Base-by-base conservation (phyloP, 2,797 vertebrate species). In the Momotus momota region DNA sequence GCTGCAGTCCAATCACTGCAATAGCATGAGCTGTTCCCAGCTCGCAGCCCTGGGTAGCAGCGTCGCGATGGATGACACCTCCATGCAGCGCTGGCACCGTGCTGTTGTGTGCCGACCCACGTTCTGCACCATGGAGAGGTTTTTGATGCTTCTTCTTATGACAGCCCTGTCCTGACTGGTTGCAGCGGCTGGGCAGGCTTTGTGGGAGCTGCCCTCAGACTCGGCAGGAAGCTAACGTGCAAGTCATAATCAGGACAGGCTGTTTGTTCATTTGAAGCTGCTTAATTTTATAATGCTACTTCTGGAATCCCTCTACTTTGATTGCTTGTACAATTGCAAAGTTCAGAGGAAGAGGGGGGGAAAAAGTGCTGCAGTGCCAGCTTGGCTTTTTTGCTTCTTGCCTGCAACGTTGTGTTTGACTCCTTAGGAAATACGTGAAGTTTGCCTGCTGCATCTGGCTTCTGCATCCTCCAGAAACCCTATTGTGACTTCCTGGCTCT, bases 1-100 rank as follows among this genome's bases (percentile, higher is more conserved):
- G 14, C 88, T 88, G 77, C 79, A 74, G 90, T 60, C 90, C 70
- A 55, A 46, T 81, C 88, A 17, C 92, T 69, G 88, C 80, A 57
- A 11, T 8, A 74, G 60, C 71, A 21, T 7, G 75, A 91, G 85
- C 12, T 27, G 83, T 90, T 94, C 81, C 82, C 91, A 45, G 57
- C 83, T 83, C 3, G 0, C 78, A 75, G 87, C 45, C 41, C 31
- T 12, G 58, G 41, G 58, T 51, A n/a, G 38, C 78, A 13, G 35
- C 35, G 35, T 77, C 0, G 0, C 25, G 3, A 7, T 19, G 52
- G 77, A 18, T 69, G 77, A 16, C 75, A 38, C 79, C 81, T 94
- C 85, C 91, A 38, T 49, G 65, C 88, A 58, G 52, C 2, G 0
- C 57, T 58, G 83, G 65, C 86, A 21, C 7, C 0, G 0, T 14